phyloP scores from a whole-genome alignment of 2,113 vertebrate species.

The Corapipo altera region DNA sequence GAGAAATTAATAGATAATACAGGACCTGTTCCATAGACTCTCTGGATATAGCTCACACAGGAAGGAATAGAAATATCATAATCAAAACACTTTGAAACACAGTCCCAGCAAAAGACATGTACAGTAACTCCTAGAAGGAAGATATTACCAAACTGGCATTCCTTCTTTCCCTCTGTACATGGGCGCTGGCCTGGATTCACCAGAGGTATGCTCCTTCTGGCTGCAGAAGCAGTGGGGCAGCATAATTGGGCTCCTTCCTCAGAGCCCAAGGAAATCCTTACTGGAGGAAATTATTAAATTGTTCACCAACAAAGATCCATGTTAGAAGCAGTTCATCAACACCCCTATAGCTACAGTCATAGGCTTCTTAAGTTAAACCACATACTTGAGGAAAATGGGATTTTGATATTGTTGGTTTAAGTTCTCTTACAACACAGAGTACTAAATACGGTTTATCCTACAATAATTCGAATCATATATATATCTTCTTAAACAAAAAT shows the following conservation, averaged over 20 bases:
- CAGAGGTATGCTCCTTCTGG: not conserved
- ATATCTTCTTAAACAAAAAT: not conserved
- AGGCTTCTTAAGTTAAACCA: not conserved
- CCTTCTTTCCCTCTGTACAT: not conserved
- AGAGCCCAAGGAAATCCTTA: not conserved
- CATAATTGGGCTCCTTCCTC: not conserved
- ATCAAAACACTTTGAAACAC: not conserved
- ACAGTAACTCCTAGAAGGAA: not conserved
- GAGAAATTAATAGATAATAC: not conserved
- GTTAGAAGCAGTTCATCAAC: not conserved
- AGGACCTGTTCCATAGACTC: not conserved
- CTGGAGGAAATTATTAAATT: not conserved
- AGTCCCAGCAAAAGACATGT: not conserved
- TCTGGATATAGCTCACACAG: not conserved
- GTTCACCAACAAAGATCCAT: not conserved
- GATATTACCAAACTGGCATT: not conserved
- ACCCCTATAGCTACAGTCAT: not conserved
- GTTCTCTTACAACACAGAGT: not conserved
- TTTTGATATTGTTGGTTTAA: not conserved
- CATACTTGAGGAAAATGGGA: not conserved
- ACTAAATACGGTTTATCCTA: not conserved
- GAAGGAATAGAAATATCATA: not conserved
- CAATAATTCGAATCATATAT: not conserved
- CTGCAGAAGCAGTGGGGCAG: not conserved
- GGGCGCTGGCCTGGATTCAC: not conserved